These are phyloP conservation scores for Notocelia uddmanniana DNA, from an alignment of 2,888 invertebrate genomes.

Conservation along the genomic window DNA sequence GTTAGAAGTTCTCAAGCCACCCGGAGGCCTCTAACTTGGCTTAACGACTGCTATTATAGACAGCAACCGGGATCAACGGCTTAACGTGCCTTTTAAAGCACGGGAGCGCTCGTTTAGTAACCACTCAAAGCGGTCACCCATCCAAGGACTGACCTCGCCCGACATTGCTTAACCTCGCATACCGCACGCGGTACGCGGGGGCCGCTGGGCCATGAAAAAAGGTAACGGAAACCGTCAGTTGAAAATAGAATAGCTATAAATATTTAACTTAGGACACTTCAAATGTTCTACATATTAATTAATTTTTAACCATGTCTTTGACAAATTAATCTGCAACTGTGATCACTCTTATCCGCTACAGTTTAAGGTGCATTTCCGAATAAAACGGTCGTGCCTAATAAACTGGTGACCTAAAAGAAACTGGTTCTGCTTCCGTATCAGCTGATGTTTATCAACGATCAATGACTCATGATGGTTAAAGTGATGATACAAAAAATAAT, in stretches of 20 bases:
- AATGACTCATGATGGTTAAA: constrained; percentile 4
- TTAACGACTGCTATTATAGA: no score
- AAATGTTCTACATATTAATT: background rate
- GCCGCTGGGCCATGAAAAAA: no score
- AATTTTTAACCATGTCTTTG: background rate
- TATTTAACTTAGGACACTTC: background rate
- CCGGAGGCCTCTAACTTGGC: no score
- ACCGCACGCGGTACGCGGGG: no score
- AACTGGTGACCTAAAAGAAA: background rate
- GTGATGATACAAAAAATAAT: background rate
- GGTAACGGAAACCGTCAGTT: no score
- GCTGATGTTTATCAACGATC: background rate
- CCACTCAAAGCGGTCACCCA: no score
- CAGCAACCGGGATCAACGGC: no score
- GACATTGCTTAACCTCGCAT: no score
- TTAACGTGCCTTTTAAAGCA: no score
- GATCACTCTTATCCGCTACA: background rate
- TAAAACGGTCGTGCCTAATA: background rate
- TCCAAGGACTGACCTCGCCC: no score
- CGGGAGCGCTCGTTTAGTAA: no score
- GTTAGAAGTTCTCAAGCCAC: no score
- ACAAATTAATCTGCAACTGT: background rate
- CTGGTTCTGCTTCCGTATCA: constrained; percentile 20
- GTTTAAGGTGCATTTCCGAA: background rate
- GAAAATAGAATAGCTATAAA: background rate